Percentiles rank a stretch among this genome's conserved stretches.
These are phyloP conservation scores for Colletes gigas DNA, from an alignment of 1,140 invertebrate species.

Conservation along the genomic window DNA sequence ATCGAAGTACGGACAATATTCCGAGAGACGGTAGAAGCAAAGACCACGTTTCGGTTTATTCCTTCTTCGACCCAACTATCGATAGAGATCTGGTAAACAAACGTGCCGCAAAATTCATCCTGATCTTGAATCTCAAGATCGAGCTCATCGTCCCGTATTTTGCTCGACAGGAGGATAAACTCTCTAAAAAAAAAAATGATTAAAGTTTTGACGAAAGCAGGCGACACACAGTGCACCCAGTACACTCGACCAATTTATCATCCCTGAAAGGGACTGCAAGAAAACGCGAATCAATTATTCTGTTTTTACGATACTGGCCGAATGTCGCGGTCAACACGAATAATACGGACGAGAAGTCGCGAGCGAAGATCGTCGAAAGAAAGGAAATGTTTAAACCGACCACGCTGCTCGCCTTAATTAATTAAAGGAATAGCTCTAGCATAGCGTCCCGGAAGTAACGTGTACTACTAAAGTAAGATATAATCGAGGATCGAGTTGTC, in stretches of 20 bases:
- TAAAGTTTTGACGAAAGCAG: not conserved
- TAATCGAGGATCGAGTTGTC: conserved; percentile 37
- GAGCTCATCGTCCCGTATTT: too few species aligned
- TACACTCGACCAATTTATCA: not conserved
- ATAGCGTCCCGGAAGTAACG: conserved; percentile 60
- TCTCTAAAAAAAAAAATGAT: not conserved
- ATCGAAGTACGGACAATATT: too few species aligned
- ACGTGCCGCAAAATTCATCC: too few species aligned
- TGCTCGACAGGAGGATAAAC: not conserved
- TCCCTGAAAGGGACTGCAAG: not conserved
- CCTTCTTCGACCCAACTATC: too few species aligned
- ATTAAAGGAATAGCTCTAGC: conserved; percentile 66
- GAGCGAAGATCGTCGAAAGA: conserved; percentile 55
- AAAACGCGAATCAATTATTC: not conserved
- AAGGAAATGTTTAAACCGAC: conserved; percentile 62
- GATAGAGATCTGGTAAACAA: too few species aligned
- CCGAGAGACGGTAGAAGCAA: too few species aligned
- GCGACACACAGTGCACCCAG: too few species aligned
- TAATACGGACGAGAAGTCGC: conserved; percentile 25
- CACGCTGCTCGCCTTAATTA: conserved; percentile 70
- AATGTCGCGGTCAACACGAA: not conserved
- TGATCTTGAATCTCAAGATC: too few species aligned
- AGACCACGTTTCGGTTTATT: too few species aligned
- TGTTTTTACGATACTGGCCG: not conserved
- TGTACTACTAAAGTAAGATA: conserved; percentile 56